Base-by-base conservation (phyloP, 2,888 invertebrate genomes). In the Tipula helvola region DNA sequence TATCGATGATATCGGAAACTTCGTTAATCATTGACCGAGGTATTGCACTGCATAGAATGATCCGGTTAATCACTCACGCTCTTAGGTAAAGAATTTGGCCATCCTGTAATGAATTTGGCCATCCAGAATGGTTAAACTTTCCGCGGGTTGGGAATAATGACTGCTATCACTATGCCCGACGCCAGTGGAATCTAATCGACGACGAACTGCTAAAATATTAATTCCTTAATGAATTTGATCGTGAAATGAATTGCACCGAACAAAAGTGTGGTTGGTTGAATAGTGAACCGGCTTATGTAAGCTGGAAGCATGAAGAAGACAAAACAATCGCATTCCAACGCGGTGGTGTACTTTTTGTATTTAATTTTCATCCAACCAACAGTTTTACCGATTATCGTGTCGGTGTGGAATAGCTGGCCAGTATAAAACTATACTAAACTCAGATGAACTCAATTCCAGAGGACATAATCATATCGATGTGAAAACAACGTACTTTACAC, bases 51-150 rank as follows among this genome's bases (percentile, higher is more conserved):
- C n/a, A n/a, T n/a, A n/a, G n/a, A n/a, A n/a, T n/a, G n/a, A n/a
- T n/a, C n/a, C n/a, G n/a, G n/a, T n/a, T n/a, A n/a, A n/a, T n/a
- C n/a, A n/a, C n/a, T n/a, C n/a, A n/a, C n/a, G n/a, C n/a, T n/a
- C n/a, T n/a, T n/a, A n/a, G n/a, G n/a, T n/a, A n/a, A n/a, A n/a
- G n/a, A n/a, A n/a, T n/a, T n/a, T n/a, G n/a, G n/a, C n/a, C n/a
- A n/a, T n/a, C n/a, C n/a, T n/a, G n/a, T n/a, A n/a, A n/a, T n/a
- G n/a, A n/a, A n/a, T n/a, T n/a, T n/a, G n/a, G n/a, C n/a, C n/a
- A n/a, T n/a, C n/a, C n/a, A 0, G 99, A 99, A 91, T 99, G 99
- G 99, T 92, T 99, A 88, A 99, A 99, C 92, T 99, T 99, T 92
- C 99, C 99, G 0, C 94, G 99, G 44, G 94, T 93, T 0, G 99